Percentiles rank a stretch among this genome's conserved stretches.
Evolutionary conservation across 1,140 invertebrate species (phyloP).

Genomic region (Microvelia longipes): DNA sequence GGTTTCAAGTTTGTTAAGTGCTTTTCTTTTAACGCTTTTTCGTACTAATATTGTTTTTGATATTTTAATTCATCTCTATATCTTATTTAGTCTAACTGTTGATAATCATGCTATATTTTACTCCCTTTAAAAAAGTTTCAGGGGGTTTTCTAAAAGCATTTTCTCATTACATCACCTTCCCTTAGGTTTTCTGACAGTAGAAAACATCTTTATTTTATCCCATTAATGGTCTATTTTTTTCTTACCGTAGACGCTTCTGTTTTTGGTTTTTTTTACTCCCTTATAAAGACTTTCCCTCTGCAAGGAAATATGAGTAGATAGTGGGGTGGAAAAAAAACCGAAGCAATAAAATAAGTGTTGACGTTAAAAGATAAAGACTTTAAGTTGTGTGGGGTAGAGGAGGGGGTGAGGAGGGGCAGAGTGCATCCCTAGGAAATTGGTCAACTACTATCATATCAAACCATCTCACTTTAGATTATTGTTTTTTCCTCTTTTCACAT

Average conservation of each 20-base stretch:
- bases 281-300: not conserved
- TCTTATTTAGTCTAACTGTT: too few species aligned
- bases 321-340: not conserved
- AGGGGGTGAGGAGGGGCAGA: not conserved
- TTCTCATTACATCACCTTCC: not conserved
- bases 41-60: too few species aligned
- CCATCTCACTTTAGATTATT: not conserved
- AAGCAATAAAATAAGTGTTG: constrained; percentile 2
- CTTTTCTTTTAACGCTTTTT: too few species aligned
- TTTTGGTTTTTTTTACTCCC: not conserved
- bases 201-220: not conserved
- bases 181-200: too few species aligned
- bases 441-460: not conserved
- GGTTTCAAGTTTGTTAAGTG: too few species aligned
- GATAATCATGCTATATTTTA: too few species aligned
- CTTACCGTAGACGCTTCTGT: too few species aligned
- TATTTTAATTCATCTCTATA: too few species aligned
- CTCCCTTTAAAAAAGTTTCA: too few species aligned
- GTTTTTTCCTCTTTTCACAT: not conserved
- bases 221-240: not conserved
- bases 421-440: not conserved
- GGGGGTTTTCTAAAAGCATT: not conserved
- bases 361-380: not conserved
- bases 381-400: not conserved
- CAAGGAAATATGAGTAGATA: not conserved